Evolutionary conservation across 1,140 invertebrate genomes (phyloP).

Genomic region (Mycetomoellerius zeteki): DNA sequence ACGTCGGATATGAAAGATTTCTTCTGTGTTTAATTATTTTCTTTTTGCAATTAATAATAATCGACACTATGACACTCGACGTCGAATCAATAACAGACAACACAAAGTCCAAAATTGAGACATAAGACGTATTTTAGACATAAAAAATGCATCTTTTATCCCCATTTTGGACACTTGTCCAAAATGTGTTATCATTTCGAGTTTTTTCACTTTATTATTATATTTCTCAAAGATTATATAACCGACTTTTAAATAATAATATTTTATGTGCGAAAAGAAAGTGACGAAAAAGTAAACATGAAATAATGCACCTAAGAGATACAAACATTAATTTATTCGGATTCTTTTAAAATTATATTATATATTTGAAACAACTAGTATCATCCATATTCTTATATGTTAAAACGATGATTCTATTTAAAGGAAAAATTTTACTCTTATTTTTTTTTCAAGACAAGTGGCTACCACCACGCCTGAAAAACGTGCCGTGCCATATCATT

Average conservation of each 20-base stretch:
- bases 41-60: slow-evolving; percentile 64
- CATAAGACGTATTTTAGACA: too few species aligned
- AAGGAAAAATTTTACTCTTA: neutral
- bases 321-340: neutral
- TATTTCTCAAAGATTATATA: neutral
- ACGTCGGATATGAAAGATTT: neutral
- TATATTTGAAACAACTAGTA: neutral
- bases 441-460: neutral
- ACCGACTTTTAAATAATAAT: neutral
- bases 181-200: neutral
- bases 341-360: slow-evolving; percentile 5
- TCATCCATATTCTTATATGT: neutral
- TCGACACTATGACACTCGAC: neutral
- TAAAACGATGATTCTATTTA: neutral
- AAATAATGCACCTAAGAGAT: slow-evolving; percentile 4
- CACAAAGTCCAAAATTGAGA: too few species aligned
- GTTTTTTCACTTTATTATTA: neutral
- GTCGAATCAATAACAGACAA: too few species aligned
- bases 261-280: neutral
- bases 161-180: neutral
- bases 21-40: neutral
- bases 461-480: neutral
- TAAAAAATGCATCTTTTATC: too few species aligned
- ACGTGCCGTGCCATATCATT: slow-evolving; percentile 32
- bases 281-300: neutral